phyloP scores from a whole-genome alignment of 2,113 vertebrate species.

The Propithecus coquereli region DNA sequence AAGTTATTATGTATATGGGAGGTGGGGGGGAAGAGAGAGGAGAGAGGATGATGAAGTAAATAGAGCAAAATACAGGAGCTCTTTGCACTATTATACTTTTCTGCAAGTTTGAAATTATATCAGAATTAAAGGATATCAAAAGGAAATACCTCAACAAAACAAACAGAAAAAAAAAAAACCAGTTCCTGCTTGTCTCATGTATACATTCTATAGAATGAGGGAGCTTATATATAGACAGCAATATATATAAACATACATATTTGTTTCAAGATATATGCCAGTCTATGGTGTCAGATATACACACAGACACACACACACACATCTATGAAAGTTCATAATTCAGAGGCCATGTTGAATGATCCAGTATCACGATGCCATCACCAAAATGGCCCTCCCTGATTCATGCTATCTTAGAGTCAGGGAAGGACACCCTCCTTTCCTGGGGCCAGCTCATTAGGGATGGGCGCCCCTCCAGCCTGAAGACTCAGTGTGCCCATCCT shows the following conservation, averaged over 20 bases:
- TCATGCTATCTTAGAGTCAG: background rate
- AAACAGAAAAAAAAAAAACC: background rate
- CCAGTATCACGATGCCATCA: background rate
- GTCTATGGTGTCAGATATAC: too few species aligned
- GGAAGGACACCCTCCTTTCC: background rate
- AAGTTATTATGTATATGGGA: background rate
- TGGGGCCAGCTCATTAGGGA: background rate
- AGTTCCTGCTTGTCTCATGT: background rate
- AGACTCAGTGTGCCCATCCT: too few species aligned
- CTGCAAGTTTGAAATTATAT: background rate
- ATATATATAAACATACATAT: background rate
- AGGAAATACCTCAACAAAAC: background rate
- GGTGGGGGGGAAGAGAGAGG: background rate
- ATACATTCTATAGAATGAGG: too few species aligned
- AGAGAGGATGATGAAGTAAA: background rate
- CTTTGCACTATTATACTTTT: background rate
- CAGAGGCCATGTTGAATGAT: background rate
- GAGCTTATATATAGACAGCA: too few species aligned
- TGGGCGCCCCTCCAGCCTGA: accelerated
- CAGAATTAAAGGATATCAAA: background rate
- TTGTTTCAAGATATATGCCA: too few species aligned
- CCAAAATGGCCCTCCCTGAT: background rate
- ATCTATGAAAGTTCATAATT: background rate
- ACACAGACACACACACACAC: background rate
- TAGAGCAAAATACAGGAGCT: background rate